These are phyloP conservation scores for Synchiropus splendidus DNA, from an alignment of 2,113 vertebrate species.

Conservation along the genomic window DNA sequence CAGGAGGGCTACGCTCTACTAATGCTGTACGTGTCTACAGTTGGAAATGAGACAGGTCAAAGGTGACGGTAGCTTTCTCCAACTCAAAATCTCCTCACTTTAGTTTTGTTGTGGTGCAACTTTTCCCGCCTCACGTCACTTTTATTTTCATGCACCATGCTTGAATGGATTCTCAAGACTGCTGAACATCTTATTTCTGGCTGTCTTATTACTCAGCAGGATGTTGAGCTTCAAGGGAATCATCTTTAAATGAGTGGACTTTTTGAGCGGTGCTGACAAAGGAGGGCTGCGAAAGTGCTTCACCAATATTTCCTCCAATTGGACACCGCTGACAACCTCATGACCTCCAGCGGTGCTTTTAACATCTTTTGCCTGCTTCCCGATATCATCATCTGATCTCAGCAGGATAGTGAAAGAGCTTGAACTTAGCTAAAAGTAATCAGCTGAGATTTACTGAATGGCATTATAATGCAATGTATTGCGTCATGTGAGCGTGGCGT, in stretches of 20 bases:
- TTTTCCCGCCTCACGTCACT: too few relatives aligned
- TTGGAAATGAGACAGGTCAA: slow-evolving; percentile 14
- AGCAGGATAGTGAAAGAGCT: too few relatives aligned
- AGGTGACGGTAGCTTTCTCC: slow-evolving; percentile 8
- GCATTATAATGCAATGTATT: too few relatives aligned
- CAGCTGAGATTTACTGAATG: too few relatives aligned
- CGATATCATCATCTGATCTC: too few relatives aligned
- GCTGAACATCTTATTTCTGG: slow-evolving; percentile 6
- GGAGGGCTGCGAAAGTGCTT: slow-evolving; percentile 1
- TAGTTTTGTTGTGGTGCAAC: background rate
- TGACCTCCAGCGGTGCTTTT: slow-evolving; percentile 3
- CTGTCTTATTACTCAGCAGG: slow-evolving; percentile 12
- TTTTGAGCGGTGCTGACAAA: background rate
- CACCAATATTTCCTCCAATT: slow-evolving; percentile 1
- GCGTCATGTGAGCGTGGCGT: too few relatives aligned
- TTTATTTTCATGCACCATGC: slow-evolving; percentile 26
- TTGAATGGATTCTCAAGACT: slow-evolving; percentile 10
- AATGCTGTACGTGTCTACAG: slow-evolving; percentile 10
- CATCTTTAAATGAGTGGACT: background rate
- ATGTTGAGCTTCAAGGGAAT: slow-evolving; percentile 15
- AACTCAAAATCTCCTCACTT: slow-evolving; percentile 17
- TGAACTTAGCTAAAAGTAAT: too few relatives aligned
- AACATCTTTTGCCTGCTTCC: too few relatives aligned
- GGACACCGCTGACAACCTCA: background rate
- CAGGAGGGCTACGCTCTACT: too few relatives aligned